These are phyloP conservation scores for Smittia sp. DNA, from an alignment of 2,888 invertebrate genomes.

Conservation along the genomic window DNA sequence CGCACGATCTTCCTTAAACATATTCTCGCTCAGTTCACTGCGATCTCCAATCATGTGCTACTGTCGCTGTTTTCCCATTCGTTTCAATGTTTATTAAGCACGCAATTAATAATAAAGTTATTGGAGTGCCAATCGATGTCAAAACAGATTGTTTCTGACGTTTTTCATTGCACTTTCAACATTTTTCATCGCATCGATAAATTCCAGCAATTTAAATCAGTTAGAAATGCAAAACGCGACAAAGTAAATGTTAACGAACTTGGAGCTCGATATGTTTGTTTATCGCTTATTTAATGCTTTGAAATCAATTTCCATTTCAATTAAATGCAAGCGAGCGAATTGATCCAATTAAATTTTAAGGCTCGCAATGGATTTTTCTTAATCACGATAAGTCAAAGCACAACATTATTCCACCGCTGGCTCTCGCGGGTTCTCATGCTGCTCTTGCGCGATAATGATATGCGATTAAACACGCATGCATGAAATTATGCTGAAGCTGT, in stretches of 20 bases:
- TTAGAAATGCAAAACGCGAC: too few relatives aligned
- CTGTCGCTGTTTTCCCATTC: too few relatives aligned
- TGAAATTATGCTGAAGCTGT: not conserved
- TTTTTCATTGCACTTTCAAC: not conserved
- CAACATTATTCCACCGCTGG: too few relatives aligned
- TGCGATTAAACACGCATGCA: constrained; percentile 32
- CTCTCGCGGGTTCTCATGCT: not conserved
- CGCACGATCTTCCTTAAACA: too few relatives aligned
- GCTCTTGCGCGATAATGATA: constrained; percentile 9
- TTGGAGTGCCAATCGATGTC: not conserved
- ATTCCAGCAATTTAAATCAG: too few relatives aligned
- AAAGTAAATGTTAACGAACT: too few relatives aligned
- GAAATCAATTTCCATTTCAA: not conserved
- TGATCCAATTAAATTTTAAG: not conserved
- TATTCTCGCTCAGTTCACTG: too few relatives aligned
- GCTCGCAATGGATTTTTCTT: not conserved
- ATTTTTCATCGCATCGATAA: not conserved
- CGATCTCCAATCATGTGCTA: too few relatives aligned
- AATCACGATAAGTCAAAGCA: too few relatives aligned
- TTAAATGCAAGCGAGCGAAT: not conserved
- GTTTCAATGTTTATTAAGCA: not conserved
- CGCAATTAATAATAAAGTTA: not conserved
- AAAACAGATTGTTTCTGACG: not conserved
- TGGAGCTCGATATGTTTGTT: not conserved
- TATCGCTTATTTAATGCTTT: not conserved